phyloP scores from a whole-genome alignment of 2,113 vertebrate species.

The Passer domesticus region DNA sequence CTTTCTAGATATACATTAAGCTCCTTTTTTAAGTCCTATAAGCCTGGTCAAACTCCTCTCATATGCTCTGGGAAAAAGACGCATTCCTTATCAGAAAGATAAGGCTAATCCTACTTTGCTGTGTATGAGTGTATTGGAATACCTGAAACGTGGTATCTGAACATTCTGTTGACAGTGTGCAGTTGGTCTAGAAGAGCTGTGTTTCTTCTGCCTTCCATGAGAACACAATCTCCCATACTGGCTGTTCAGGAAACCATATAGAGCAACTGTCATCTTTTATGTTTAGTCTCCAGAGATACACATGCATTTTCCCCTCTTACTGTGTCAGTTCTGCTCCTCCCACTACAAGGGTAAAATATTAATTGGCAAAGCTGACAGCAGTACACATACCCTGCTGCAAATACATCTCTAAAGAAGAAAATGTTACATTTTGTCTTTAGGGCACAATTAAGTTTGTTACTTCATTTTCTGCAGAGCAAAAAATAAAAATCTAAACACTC shows the following conservation, averaged over 20 bases:
- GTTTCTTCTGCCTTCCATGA: neutral
- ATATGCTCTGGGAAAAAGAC: neutral
- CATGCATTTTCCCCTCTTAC: neutral
- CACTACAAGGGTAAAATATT: neutral
- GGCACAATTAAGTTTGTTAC: neutral
- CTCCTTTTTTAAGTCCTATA: neutral
- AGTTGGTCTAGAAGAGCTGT: neutral
- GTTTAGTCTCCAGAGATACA: neutral
- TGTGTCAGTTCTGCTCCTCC: neutral
- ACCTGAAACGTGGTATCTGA: neutral
- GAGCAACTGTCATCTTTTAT: neutral
- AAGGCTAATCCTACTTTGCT: neutral
- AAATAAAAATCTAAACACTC: neutral
- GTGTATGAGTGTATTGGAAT: neutral
- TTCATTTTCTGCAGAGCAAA: neutral
- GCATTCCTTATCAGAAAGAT: neutral
- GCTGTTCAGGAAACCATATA: neutral
- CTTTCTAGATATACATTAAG: neutral
- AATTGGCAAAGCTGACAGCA: slow-evolving; percentile 1
- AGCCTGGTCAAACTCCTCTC: neutral
- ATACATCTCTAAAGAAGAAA: neutral
- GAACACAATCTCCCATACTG: neutral
- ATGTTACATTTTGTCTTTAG: neutral
- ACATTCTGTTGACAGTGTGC: neutral
- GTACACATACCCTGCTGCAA: neutral